Evolutionary conservation across 2,113 vertebrate genomes (phyloP).

Genomic region (Corythaixoides concolor): DNA sequence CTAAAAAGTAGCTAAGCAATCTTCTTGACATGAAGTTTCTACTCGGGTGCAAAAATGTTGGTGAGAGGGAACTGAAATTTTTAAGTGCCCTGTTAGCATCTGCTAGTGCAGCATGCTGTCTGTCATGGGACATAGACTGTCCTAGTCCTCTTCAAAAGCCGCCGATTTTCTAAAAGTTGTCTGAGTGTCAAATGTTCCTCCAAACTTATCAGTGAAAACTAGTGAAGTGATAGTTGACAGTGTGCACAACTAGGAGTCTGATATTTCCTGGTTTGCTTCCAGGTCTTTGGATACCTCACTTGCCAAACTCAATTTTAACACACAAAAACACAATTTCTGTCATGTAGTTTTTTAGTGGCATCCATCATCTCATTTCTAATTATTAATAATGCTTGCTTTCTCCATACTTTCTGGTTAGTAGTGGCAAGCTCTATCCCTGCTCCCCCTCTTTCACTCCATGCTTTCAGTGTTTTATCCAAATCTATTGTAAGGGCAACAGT

Average conservation of each 20-base stretch:
- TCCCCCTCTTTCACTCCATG: accelerated
- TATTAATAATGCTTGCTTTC: not conserved
- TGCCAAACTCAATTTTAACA: not conserved
- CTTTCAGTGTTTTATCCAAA: not conserved
- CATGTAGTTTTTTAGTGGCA: not conserved
- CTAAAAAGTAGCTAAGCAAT: not conserved
- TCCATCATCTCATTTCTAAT: not conserved
- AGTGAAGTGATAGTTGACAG: not conserved
- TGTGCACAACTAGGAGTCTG: not conserved
- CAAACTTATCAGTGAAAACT: not conserved
- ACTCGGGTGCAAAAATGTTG: not conserved
- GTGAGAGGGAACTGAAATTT: not conserved
- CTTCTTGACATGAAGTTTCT: not conserved
- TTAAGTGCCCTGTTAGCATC: not conserved
- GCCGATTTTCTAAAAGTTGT: not conserved
- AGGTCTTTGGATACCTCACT: not conserved
- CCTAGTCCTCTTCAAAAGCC: not conserved
- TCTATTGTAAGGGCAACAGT: not conserved
- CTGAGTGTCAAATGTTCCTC: not conserved
- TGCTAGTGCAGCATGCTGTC: not conserved
- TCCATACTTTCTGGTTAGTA: not conserved
- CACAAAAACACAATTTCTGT: not conserved
- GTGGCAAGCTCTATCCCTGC: accelerated
- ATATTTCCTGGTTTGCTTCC: not conserved
- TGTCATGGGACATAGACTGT: not conserved